Base-by-base conservation (phyloP, 2,797 vertebrate species). In the Macropus fuliginosus region DNA sequence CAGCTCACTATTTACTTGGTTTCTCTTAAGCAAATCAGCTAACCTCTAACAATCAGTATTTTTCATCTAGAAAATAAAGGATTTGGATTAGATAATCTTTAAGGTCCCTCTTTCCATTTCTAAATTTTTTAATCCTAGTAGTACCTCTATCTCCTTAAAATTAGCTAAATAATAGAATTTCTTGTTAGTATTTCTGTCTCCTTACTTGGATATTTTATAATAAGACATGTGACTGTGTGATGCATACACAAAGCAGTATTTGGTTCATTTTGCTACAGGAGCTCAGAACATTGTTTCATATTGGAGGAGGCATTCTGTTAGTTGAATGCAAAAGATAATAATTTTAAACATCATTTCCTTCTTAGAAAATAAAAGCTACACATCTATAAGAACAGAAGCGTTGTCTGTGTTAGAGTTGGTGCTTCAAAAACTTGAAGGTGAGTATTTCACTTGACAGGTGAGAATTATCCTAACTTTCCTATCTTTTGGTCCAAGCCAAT, bases 311-410 rank as follows among this genome's bases (percentile, higher is more conserved):
- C 29, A 24, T 54, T 31, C 28, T 31, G 5, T 55, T 55, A n/a
- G 90, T 3, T 29, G 31, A 34, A 91, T 54, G 16, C 40, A 52
- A 46, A 21, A 50, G 55, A 59, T 90, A 52, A 11, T 50, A 1
- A 92, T 94, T 1, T 40, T 55, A 90, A 87, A 87, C 21, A 87
- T 87, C 91, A 96, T 98, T 98, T 96, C 95, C 95, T 74, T 96
- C 91, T 93, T 98, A 99, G 99, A 99, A 99, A 99, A 99, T 98
- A 99, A 99, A 99, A 99, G 99, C 98, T 99, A 99, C 98, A 99
- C 99, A 0, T 99, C 99, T 96, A 99, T 99, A 98, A 99, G 99
- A 98, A 99, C 99, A 40, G 99, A 99, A 98, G 99, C 99, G 95
- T 98, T 99, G 98, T 99, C 99, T 55, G 99, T 99, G 93, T 99